Conservation (phyloP, 2,113 vertebrate species). For the Trachemys scripta region DNA sequence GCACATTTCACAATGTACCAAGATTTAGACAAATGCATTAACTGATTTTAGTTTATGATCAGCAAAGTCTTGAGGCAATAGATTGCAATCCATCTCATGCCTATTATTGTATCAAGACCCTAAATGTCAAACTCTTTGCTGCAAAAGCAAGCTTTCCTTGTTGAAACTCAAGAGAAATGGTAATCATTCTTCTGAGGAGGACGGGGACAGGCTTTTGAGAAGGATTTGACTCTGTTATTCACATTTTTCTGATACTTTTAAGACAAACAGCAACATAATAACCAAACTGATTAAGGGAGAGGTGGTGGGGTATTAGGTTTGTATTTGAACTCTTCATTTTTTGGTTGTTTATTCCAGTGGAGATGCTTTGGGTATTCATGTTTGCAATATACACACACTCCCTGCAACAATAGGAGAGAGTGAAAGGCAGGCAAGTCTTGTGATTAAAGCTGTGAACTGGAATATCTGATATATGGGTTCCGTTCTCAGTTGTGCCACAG, state of each 20-base stretch:
- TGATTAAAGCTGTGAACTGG: fast-evolving
- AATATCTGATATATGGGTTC: fast-evolving
- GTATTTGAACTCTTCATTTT: neutral
- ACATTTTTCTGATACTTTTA: neutral
- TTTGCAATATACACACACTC: neutral
- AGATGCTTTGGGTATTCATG: neutral
- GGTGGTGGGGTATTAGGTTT: neutral
- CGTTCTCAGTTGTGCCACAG: neutral
- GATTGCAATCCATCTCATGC: constrained; percentile 56
- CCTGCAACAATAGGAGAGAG: neutral
- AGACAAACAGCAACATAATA: constrained; percentile 13
- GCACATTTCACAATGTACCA: constrained; percentile 42
- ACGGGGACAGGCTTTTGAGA: constrained; percentile 6
- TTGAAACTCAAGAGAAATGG: constrained; percentile 43
- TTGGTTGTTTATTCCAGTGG: neutral
- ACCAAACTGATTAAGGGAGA: neutral
- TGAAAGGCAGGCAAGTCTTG: neutral
- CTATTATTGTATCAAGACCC: constrained; percentile 69
- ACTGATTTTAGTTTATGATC: constrained; percentile 71
- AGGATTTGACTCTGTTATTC: constrained; percentile 11
- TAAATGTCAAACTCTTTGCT: constrained; percentile 65
- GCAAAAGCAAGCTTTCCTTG: constrained; percentile 55
- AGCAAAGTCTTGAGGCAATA: constrained; percentile 73
- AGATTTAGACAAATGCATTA: constrained; percentile 67
- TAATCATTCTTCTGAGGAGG: constrained; percentile 48